A percentile compares a stretch with the other conserved stretches of the same genome.
phyloP scores from a whole-genome alignment of 2,888 invertebrate species.

The Arrhopalites spinosus region DNA sequence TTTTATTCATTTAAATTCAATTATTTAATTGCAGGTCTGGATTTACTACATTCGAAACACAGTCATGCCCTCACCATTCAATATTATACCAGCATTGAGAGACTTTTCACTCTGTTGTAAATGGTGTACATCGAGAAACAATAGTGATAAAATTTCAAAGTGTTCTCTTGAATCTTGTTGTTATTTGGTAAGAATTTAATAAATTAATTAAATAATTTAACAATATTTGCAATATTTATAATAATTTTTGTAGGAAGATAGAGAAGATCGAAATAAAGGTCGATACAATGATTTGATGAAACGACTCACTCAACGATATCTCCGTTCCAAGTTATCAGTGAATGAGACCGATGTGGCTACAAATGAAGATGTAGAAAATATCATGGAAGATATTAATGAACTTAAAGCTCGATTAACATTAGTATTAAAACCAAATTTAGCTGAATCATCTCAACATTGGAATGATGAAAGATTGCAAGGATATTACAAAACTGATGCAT shows the following conservation, averaged over 20 bases:
- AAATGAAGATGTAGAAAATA: not conserved
- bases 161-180: conserved; percentile 63
- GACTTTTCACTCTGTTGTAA: conserved; percentile 57
- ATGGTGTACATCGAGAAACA: conserved; percentile 32
- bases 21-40: conserved; percentile 63
- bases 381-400: not conserved
- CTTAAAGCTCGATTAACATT: not conserved
- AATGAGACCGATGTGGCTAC: not conserved
- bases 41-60: conserved; percentile 74
- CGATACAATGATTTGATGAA: conserved; percentile 14
- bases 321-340: conserved; percentile 4
- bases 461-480: not conserved
- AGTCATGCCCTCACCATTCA: conserved; percentile 73
- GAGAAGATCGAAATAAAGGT: not conserved
- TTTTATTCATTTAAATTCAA: not conserved
- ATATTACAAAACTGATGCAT: not conserved
- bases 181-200: conserved; percentile 59
- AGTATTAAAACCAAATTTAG: not conserved
- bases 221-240: not conserved
- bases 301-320: conserved; percentile 8
- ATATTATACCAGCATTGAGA: conserved; percentile 67
- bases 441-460: not conserved
- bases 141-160: conserved; percentile 59
- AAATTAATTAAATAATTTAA: not conserved
- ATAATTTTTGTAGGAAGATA: not conserved